These are phyloP conservation scores for Tinamus guttatus DNA, from an alignment of 2,113 vertebrate genomes.

Conservation along the genomic window DNA sequence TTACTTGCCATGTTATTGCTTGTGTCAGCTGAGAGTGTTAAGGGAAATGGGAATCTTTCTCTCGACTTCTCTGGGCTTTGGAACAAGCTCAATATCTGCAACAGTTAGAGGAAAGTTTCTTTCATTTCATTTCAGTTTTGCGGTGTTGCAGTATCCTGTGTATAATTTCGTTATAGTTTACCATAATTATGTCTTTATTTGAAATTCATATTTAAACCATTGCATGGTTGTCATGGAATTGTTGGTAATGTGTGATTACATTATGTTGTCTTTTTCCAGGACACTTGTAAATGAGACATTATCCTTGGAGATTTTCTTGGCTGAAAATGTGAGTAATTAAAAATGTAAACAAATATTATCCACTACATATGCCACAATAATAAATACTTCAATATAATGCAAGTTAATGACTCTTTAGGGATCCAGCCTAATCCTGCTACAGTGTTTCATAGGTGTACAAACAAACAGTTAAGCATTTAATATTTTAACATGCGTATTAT, in stretches of 20 bases:
- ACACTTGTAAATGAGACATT: constrained; percentile 81
- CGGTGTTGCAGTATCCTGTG: constrained; percentile 26
- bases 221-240: constrained; percentile 79
- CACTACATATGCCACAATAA: constrained; percentile 82
- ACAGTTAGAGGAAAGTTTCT: constrained; percentile 43
- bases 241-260: constrained; percentile 81
- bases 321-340: constrained; percentile 84
- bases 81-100: not conserved
- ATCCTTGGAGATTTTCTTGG: constrained; percentile 85
- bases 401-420: constrained; percentile 80
- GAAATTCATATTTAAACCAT: constrained; percentile 76
- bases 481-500: constrained; percentile 43
- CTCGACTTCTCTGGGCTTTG: not conserved
- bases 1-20: constrained; percentile 33
- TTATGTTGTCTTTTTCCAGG: constrained; percentile 81
- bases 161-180: constrained; percentile 66
- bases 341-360: constrained; percentile 85
- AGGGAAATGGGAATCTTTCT: not conserved
- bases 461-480: constrained; percentile 76
- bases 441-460: constrained; percentile 76
- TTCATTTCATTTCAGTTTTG: constrained; percentile 71
- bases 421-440: constrained; percentile 76
- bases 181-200: constrained; percentile 79
- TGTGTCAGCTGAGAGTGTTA: not conserved
- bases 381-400: constrained; percentile 81